These are phyloP conservation scores for Mayetiola destructor DNA, from an alignment of 2,888 invertebrate species.

Conservation along the genomic window DNA sequence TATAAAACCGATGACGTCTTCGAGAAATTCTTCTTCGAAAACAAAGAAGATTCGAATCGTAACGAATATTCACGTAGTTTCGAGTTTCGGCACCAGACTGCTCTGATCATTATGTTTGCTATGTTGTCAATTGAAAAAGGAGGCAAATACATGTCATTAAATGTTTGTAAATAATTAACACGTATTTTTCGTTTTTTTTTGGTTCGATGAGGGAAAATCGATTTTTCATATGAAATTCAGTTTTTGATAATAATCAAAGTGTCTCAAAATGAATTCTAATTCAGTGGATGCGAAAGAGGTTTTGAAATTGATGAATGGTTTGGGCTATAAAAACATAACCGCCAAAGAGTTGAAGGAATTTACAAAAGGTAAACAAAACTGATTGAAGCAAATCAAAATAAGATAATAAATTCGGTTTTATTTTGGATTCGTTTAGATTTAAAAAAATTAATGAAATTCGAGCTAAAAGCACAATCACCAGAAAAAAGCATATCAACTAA, in stretches of 20 bases:
- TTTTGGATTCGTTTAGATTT: slow-evolving; percentile 47
- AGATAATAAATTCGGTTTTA: background rate
- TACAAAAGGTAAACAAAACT: slow-evolving; percentile 47
- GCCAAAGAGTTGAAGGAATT: slow-evolving; percentile 62
- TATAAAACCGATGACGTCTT: too few relatives aligned
- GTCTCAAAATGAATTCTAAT: background rate
- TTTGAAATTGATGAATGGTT: slow-evolving; percentile 54
- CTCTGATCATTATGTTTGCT: too few relatives aligned
- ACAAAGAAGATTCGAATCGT: too few relatives aligned
- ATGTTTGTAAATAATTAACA: too few relatives aligned
- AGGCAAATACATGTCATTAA: too few relatives aligned
- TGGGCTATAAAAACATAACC: slow-evolving; percentile 62
- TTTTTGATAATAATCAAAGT: too few relatives aligned
- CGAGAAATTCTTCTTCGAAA: too few relatives aligned
- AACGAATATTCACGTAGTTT: too few relatives aligned
- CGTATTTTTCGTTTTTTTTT: too few relatives aligned
- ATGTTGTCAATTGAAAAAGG: too few relatives aligned
- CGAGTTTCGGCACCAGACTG: too few relatives aligned
- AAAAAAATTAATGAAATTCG: slow-evolving; percentile 51
- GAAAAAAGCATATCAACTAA: background rate
- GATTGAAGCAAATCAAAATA: background rate
- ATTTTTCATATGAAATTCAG: background rate
- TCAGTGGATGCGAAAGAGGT: slow-evolving; percentile 56
- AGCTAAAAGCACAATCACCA: slow-evolving; percentile 22
- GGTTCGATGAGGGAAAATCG: too few relatives aligned